Evolutionary conservation across 2,888 invertebrate genomes (phyloP), one percentile per base, ranked within the genome.

Genomic region (Punctoribates punctum): DNA sequence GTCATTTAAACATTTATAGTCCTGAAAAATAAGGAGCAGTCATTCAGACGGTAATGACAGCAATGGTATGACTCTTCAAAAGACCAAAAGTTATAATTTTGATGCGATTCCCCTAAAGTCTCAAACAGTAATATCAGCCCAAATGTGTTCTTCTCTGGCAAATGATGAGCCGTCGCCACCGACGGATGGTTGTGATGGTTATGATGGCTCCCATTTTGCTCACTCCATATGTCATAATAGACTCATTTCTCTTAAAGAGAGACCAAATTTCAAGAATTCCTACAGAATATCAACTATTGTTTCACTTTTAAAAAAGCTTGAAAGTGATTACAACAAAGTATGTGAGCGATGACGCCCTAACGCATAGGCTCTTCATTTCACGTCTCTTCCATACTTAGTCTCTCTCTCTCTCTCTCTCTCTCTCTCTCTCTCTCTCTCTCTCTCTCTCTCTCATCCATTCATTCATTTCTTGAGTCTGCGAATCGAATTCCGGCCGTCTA

Each of bases 361-460:
- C 54, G n/a, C n/a, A 54, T n/a, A 17, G 17, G 15, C n/a, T 13
- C n/a, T 54, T 54, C 8, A 54, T 54, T n/a, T 54, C 11, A 54
- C 54, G 25, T 60, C 25, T 60, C 25, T 60, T 60, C 6, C 8
- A n/a, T n/a, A n/a, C n/a, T n/a, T n/a, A n/a, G n/a, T n/a, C n/a
- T n/a, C n/a, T n/a, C 15, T 46, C 46, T 46, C 46, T 46, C 46
- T 46, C 46, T 46, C 46, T 46, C 46, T 46, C 46, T 13, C 51
- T 51, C 51, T 51, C 51, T 51, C 51, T 51, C 51, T 51, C 51
- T 51, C 51, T 13, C 51, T 51, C 51, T 51, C 51, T 51, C 51
- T 51, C 51, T 51, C 51, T 51, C 51, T 51, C 51, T 51, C 51
- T 51, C 51, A 8, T 13, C 8, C 34, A 6, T 8, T 34, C 34